A percentile compares a stretch with the other conserved stretches of the same genome.
These are phyloP conservation scores for Chalcosyrphus nemorum DNA, from an alignment of 2,888 invertebrate species.

Conservation along the genomic window DNA sequence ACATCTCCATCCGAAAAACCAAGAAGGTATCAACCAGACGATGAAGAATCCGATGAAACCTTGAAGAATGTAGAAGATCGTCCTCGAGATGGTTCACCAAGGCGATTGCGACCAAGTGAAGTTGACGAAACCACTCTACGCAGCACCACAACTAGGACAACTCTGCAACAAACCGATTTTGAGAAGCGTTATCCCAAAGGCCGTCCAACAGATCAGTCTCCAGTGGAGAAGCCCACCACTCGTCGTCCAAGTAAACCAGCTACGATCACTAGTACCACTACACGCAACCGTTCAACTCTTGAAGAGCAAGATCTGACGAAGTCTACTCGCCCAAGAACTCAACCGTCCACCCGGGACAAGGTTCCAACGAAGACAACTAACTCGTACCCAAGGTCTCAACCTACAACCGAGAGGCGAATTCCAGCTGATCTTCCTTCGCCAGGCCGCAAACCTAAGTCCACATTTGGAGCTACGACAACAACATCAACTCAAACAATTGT, in stretches of 20 bases:
- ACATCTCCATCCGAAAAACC: slow-evolving; percentile 29
- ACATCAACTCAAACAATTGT: slow-evolving; percentile 32
- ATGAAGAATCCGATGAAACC: slow-evolving; percentile 7
- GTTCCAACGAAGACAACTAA: slow-evolving; percentile 38
- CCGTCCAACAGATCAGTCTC: slow-evolving; percentile 37
- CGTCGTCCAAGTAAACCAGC: slow-evolving; percentile 47
- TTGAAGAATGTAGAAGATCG: slow-evolving; percentile 12
- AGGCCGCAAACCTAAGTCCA: slow-evolving; percentile 24
- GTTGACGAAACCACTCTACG: slow-evolving; percentile 23
- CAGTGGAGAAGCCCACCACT: slow-evolving; percentile 30
- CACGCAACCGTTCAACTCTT: slow-evolving; percentile 28
- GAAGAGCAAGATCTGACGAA: slow-evolving; percentile 46
- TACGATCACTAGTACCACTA: slow-evolving; percentile 24
- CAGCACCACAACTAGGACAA: slow-evolving; percentile 12
- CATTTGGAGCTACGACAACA: slow-evolving; percentile 74
- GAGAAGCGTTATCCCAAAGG: slow-evolving; percentile 57
- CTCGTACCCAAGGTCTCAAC: slow-evolving; percentile 26
- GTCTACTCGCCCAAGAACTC: slow-evolving; percentile 23
- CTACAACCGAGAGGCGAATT: slow-evolving; percentile 36
- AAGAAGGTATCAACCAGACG: background rate
- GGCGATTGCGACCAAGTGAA: slow-evolving; percentile 2
- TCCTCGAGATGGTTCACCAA: slow-evolving; percentile 10
- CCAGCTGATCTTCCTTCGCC: slow-evolving; percentile 43
- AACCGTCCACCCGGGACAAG: slow-evolving; percentile 45
- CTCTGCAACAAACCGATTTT: slow-evolving; percentile 38